A percentile compares a stretch with the other conserved stretches of the same genome.
Evolutionary conservation across 2,797 vertebrate species (phyloP).

Genomic region (Silurus lanzhouensis): DNA sequence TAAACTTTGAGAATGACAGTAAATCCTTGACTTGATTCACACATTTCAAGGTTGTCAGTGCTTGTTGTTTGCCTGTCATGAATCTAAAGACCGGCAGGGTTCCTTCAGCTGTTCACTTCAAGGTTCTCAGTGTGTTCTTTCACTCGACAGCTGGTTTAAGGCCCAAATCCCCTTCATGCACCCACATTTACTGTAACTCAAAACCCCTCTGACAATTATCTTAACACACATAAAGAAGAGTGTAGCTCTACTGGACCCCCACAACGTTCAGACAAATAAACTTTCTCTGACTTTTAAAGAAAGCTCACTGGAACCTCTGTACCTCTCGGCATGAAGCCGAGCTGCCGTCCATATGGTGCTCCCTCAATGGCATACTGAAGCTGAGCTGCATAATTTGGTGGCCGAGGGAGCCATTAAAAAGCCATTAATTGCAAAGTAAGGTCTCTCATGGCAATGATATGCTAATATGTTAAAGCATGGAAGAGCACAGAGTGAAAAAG

Average conservation of each 20-base stretch:
- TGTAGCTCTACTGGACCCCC: slow-evolving; percentile 54
- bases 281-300: slow-evolving; percentile 67
- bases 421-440: slow-evolving; percentile 73
- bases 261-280: slow-evolving; percentile 69
- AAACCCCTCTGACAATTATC: slow-evolving; percentile 61
- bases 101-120: slow-evolving; percentile 53
- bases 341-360: slow-evolving; percentile 73
- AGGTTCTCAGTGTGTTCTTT: slow-evolving; percentile 37
- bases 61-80: slow-evolving; percentile 51
- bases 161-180: slow-evolving; percentile 7
- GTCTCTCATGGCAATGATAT: slow-evolving; percentile 69
- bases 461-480: slow-evolving; percentile 68
- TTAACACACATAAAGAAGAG: slow-evolving; percentile 52
- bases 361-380: slow-evolving; percentile 63
- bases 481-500: slow-evolving; percentile 47
- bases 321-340: slow-evolving; percentile 60
- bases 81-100: slow-evolving; percentile 57
- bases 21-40: slow-evolving; percentile 46
- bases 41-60: slow-evolving; percentile 54
- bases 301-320: slow-evolving; percentile 60
- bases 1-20: slow-evolving; percentile 44
- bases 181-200: slow-evolving; percentile 48
- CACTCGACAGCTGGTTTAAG: slow-evolving; percentile 40
- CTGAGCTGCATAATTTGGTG: slow-evolving; percentile 66
- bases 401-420: slow-evolving; percentile 74